Evolutionary conservation across 1,140 invertebrate species (phyloP).

Genomic region (Epicauta chinensis): DNA sequence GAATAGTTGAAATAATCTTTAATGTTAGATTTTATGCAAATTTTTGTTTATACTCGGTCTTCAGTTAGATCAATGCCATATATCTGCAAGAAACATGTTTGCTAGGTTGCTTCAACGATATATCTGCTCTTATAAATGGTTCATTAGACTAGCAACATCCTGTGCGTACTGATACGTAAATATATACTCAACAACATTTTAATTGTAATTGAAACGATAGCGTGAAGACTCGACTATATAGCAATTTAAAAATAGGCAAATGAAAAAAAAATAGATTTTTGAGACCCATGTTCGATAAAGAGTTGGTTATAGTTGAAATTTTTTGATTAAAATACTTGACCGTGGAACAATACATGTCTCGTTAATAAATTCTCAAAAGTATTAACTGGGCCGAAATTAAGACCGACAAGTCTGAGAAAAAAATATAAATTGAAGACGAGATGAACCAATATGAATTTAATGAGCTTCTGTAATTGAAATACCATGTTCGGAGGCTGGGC

Average conservation of each 20-base stretch:
- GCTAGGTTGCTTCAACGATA: slow-evolving; percentile 9
- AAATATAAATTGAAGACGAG: slow-evolving; percentile 17
- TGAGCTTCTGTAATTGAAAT: slow-evolving; percentile 22
- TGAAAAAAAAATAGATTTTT: no score
- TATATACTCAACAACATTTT: background rate
- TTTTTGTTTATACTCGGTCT: no score
- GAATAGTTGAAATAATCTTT: no score
- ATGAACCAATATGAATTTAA: slow-evolving; percentile 21
- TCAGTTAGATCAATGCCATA: background rate
- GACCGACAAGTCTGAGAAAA: slow-evolving; percentile 15
- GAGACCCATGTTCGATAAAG: no score
- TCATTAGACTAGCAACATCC: slow-evolving; percentile 17
- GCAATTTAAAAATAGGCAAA: no score
- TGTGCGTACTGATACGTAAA: slow-evolving; percentile 13
- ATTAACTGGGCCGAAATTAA: slow-evolving; percentile 15
- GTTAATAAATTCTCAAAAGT: slow-evolving; percentile 15
- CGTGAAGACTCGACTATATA: no score
- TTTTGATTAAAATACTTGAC: no score
- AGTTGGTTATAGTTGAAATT: no score
- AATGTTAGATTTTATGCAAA: no score
- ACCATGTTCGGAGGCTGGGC: slow-evolving; percentile 12
- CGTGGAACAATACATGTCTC: slow-evolving; percentile 1
- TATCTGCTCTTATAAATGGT: slow-evolving; percentile 15
- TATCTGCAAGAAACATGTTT: slow-evolving; percentile 11
- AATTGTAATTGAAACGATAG: no score